These are phyloP conservation scores for Leptopilina clavipes DNA, from an alignment of 1,140 invertebrate species.

Conservation along the genomic window DNA sequence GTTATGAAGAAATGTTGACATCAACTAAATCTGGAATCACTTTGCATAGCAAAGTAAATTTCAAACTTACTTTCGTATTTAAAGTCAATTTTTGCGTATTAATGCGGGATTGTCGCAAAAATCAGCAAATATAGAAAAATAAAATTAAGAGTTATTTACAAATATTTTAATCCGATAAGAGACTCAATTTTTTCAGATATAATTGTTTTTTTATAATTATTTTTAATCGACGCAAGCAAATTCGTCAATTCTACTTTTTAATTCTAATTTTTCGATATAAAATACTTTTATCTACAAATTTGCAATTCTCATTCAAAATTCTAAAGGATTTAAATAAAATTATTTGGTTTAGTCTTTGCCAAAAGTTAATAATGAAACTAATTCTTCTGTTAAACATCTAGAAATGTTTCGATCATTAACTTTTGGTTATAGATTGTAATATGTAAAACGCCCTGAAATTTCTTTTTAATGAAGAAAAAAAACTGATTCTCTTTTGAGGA, in stretches of 20 bases:
- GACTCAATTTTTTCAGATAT: neutral
- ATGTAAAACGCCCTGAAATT: too few relatives aligned
- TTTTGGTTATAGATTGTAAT: too few relatives aligned
- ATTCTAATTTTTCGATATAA: neutral
- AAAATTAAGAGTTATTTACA: slow-evolving; percentile 25
- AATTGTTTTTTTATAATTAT: neutral
- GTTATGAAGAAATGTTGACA: too few relatives aligned
- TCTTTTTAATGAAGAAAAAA: too few relatives aligned
- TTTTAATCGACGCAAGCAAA: neutral
- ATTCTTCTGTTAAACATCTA: too few relatives aligned
- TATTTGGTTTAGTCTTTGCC: neutral
- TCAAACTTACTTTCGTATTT: neutral
- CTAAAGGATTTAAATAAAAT: neutral
- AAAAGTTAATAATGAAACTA: too few relatives aligned
- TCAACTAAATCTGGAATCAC: neutral
- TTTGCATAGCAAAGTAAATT: slow-evolving; percentile 9
- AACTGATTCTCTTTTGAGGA: too few relatives aligned
- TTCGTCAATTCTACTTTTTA: neutral
- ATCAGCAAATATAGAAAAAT: slow-evolving; percentile 22
- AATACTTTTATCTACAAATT: slow-evolving; percentile 11
- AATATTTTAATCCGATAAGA: neutral
- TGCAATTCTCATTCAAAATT: neutral
- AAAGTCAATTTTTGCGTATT: slow-evolving; percentile 9
- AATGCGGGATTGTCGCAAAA: slow-evolving; percentile 13
- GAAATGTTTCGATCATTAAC: neutral